Evolutionary conservation across 2,888 invertebrate species (phyloP), one percentile per base, ranked within the genome.

Genomic region (Hydrotaea diabolus): DNA sequence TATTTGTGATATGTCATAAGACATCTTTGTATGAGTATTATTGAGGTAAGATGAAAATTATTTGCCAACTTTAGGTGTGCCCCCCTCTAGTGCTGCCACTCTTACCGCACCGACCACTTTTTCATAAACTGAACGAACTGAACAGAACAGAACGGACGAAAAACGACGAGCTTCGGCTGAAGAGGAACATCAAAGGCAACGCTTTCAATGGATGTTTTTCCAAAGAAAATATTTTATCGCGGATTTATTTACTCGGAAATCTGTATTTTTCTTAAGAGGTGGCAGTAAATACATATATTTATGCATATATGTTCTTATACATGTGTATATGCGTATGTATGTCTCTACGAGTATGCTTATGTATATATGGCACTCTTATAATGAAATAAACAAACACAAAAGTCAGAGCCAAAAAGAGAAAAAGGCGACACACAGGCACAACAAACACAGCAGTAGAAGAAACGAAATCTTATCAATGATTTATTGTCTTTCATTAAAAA

Each of bases 1-100:
- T 74, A 80, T 55, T 74, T 66, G 74, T 74, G 66, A 74, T 80
- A 74, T 80, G 79, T 80, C 74, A 80, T 78, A 72, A 62, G 77
- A 72, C 13, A 72, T 72, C 72, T 78, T 78, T 49, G 26, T 15
- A 11, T 13, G 26, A 59, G 26, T 26, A 26, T 59, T 26, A 59
- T 21, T 23, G 59, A 15, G 59, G 26, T 26, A 59, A 59, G 59
- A 59, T 23, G 59, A 26, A 55, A 11, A 72, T 53, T 49, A 62
- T 59, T 62, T 49, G 57, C 15, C 17, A 23, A 9, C 49, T 13
- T 59, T 59, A 23, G 59, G 26, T 71, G 69, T 77, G 11, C 39
- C 39, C 3, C 39, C 39, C 8, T 39, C 39, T 5, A 36, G 8
- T 3, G 36, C 39, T 11, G 39, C 1, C 39, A 39, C 39, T 31